Evolutionary conservation across 2,113 vertebrate species (phyloP), one percentile per base, ranked within the genome.

Genomic region (Regulus satrapa): DNA sequence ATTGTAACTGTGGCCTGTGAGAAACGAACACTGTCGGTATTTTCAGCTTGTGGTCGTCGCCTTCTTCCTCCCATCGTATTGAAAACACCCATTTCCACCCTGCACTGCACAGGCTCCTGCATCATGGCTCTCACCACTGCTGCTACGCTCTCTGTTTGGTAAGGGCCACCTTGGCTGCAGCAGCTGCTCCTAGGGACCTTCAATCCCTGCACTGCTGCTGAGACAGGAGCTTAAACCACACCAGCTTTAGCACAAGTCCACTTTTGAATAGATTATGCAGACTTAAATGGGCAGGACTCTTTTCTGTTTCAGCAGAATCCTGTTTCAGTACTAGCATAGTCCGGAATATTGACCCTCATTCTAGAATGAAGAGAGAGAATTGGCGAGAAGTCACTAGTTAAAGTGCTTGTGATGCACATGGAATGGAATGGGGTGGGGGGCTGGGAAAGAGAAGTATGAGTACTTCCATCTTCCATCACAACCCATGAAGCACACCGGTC

Each of bases 101-200:
- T 99, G 58, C 99, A 99, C 40, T 99, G 99, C 97, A 98, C 99
- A 2, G 98, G 98, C 45, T 98, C 98, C 95, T 99, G 98, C 46
- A 97, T 99, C 95, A 99, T 99, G 99, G 99, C 98, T 8, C 98
- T 99, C 94, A 99, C 98, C 1, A 98, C 99, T 25, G 98, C 98
- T 28, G 99, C 99, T 45, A 98, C 98, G 0, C 98, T 99, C 15
- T 99, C 98, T 20, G 99, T 99, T 92, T 99, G 99, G 99, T 99
- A 85, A 97, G 99, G 95, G 24, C 58, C 26, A 5, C 2, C 0
- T 18, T 24, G 46, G 55, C 54, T 92, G 89, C 74, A 56, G 43
- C 62, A 61, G 48, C 58, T 43, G 29, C 7, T 20, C 46, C 2
- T 12, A 12, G 55, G 28, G 26, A 25, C 8, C 52, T 89, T 56